Conservation (phyloP, 2,113 vertebrate species). For the Cyanistes caeruleus region DNA sequence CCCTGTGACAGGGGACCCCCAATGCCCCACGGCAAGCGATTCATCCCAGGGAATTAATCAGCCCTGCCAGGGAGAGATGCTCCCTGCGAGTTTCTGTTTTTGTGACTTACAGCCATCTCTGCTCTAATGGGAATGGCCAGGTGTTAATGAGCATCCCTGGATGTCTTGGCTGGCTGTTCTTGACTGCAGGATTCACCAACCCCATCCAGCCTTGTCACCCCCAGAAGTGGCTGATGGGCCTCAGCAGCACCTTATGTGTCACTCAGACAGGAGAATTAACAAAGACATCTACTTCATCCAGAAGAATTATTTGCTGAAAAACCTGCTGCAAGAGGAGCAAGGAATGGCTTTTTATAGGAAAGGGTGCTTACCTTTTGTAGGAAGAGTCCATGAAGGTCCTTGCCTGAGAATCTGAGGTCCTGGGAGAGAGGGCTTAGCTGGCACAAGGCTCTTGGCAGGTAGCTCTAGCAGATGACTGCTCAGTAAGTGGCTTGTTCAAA, state of each 20-base stretch:
- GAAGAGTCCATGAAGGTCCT: not conserved
- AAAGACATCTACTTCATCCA: not conserved
- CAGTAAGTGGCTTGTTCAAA: not conserved
- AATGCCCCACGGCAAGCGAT: not conserved
- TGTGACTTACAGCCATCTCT: not conserved
- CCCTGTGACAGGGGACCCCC: not conserved
- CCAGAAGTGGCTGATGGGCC: not conserved
- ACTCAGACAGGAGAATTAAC: not conserved
- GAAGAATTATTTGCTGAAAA: not conserved
- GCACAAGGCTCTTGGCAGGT: not conserved
- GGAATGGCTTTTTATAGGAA: not conserved
- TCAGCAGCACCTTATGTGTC: not conserved
- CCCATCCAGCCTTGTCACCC: not conserved
- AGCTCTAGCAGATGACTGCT: not conserved
- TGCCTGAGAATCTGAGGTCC: not conserved
- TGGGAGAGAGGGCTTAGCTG: not conserved
- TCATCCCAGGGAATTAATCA: slow-evolving; percentile 19
- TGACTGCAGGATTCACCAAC: not conserved
- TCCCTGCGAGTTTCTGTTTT: slow-evolving; percentile 13
- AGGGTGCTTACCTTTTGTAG: not conserved
- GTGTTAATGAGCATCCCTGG: slow-evolving; percentile 31
- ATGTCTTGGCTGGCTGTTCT: not conserved
- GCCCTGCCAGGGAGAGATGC: not conserved
- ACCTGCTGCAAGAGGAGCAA: not conserved
- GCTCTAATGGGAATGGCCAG: not conserved